Evolutionary conservation across 2,888 invertebrate genomes (phyloP).

Genomic region (Lycocerus yunnanus): DNA sequence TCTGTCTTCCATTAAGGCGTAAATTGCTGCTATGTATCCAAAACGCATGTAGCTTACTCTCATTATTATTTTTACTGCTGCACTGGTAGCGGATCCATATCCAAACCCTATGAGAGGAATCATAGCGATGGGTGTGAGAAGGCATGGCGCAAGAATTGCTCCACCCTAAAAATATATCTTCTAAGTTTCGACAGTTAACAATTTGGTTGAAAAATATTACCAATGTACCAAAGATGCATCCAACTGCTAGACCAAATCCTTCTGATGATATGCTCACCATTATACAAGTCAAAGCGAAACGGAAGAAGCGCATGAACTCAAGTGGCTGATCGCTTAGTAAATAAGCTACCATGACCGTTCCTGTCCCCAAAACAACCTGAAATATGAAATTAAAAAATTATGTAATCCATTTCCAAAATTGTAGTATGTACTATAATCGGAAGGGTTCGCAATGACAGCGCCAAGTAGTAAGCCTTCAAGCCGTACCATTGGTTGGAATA

Average conservation of each 20-base stretch:
- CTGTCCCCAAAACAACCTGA: background rate
- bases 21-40: too few relatives aligned
- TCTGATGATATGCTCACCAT: conserved; percentile 71
- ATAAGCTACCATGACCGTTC: conserved; percentile 56
- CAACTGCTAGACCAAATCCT: conserved; percentile 73
- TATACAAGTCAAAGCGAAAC: conserved; percentile 64
- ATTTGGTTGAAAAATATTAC: background rate
- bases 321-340: conserved; percentile 69
- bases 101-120: too few relatives aligned
- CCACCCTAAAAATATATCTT: conserved; percentile 14
- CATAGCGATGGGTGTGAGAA: too few relatives aligned
- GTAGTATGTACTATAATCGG: too few relatives aligned
- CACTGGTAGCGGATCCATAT: too few relatives aligned
- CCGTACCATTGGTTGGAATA: conserved; percentile 72
- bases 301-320: conserved; percentile 64
- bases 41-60: too few relatives aligned
- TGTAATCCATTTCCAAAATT: too few relatives aligned
- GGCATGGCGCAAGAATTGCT: too few relatives aligned
- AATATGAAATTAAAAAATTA: background rate
- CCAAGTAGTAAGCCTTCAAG: conserved; percentile 65
- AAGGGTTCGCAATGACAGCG: conserved; percentile 60
- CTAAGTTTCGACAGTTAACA: too few relatives aligned
- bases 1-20: too few relatives aligned
- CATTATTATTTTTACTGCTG: too few relatives aligned
- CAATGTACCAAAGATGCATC: conserved; percentile 57